Conservation (phyloP, 1,140 invertebrate genomes). For the Macrobrachium nipponense region DNA sequence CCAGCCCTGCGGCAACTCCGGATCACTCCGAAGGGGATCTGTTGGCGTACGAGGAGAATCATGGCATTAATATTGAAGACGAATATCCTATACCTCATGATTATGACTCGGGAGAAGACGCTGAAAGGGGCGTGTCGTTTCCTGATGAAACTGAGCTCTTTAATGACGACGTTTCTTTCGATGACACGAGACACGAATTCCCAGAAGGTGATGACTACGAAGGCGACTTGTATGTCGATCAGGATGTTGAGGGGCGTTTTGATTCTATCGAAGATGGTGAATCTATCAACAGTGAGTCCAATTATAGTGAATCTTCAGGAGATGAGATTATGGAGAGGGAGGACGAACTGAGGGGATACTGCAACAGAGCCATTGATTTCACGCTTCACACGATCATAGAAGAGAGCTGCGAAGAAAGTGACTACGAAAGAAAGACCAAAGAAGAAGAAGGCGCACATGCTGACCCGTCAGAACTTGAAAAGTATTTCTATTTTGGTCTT, state of each 20-base stretch:
- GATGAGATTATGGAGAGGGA: slow-evolving; percentile 76
- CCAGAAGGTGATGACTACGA: slow-evolving; percentile 53
- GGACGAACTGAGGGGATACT: slow-evolving; percentile 82
- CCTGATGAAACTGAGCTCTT: slow-evolving; percentile 40
- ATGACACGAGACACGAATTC: slow-evolving; percentile 42
- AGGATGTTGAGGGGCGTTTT: slow-evolving; percentile 55
- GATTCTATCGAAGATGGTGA: slow-evolving; percentile 65
- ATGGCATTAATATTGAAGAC: slow-evolving; percentile 40
- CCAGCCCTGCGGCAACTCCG: slow-evolving; percentile 39
- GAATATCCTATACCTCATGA: slow-evolving; percentile 37
- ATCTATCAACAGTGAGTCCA: slow-evolving; percentile 65
- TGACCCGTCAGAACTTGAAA: slow-evolving; percentile 84
- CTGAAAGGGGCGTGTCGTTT: slow-evolving; percentile 30
- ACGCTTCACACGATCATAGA: slow-evolving; percentile 93
- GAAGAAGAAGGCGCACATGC: slow-evolving; percentile 68
- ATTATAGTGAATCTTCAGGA: slow-evolving; percentile 65
- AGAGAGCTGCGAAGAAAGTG: slow-evolving; percentile 88
- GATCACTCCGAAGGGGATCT: slow-evolving; percentile 62
- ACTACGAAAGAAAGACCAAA: slow-evolving; percentile 77
- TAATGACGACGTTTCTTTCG: slow-evolving; percentile 53
- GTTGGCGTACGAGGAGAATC: slow-evolving; percentile 58
- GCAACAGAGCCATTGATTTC: slow-evolving; percentile 81
- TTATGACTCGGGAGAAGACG: slow-evolving; percentile 50
- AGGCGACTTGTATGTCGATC: slow-evolving; percentile 47
- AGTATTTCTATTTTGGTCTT: slow-evolving; percentile 90